Evolutionary conservation across 1,140 invertebrate genomes (phyloP).

Genomic region (Oscheius sp.): DNA sequence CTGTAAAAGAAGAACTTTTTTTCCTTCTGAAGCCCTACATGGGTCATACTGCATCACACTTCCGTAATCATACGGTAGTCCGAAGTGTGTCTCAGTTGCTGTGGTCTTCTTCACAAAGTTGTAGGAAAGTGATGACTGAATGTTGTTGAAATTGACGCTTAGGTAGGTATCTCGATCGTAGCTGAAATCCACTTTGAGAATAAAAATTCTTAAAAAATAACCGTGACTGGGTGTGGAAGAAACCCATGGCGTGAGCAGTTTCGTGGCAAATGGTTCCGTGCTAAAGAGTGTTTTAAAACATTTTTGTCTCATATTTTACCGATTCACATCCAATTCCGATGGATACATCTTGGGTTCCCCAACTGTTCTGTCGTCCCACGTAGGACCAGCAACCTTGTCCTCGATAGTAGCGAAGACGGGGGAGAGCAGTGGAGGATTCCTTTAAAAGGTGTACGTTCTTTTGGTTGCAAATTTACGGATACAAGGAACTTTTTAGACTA

Average conservation of each 20-base stretch:
- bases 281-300: background rate
- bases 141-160: background rate
- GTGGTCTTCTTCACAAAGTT: background rate
- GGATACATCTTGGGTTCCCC: background rate
- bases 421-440: background rate
- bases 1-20: background rate
- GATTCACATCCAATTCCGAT: background rate
- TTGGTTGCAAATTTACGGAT: background rate
- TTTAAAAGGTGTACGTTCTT: background rate
- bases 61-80: background rate
- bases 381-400: background rate
- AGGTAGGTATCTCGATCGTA: conserved; percentile 35
- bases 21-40: background rate
- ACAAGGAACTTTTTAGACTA: background rate
- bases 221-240: conserved; percentile 34
- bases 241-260: conserved; percentile 29
- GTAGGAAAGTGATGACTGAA: background rate
- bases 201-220: too few species aligned
- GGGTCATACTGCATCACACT: background rate
- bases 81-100: background rate
- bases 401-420: background rate
- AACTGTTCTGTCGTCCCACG: background rate
- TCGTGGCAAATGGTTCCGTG: conserved; percentile 15
- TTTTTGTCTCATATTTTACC: background rate
- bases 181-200: too few species aligned